phyloP scores from a whole-genome alignment of 1,140 invertebrate species.

The Centruroides sculpturatus region DNA sequence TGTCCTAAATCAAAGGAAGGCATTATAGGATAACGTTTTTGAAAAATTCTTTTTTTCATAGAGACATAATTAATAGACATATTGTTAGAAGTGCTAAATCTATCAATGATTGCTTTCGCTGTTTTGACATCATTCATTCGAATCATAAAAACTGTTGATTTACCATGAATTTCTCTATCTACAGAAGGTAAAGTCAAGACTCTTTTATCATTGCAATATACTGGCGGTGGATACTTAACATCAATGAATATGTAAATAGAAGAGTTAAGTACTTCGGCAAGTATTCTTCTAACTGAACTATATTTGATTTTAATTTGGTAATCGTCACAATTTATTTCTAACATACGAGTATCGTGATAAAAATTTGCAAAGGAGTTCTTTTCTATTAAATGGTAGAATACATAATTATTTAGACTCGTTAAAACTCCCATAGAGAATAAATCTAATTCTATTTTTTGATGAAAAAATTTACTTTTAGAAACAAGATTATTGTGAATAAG shows the following conservation, averaged over 20 bases:
- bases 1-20: not conserved
- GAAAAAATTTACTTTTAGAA: too few species aligned
- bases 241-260: conserved; percentile 9
- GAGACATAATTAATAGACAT: conserved; percentile 3
- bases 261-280: not conserved
- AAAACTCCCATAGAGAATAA: too few species aligned
- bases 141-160: conserved; percentile 2
- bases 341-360: conserved; percentile 3
- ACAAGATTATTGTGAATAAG: too few species aligned
- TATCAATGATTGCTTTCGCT: conserved; percentile 2
- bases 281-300: conserved; percentile 6
- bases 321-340: not conserved
- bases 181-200: not conserved
- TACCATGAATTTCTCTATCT: not conserved
- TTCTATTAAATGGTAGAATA: too few species aligned
- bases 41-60: not conserved
- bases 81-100: conserved; percentile 1
- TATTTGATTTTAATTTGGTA: not conserved
- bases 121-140: not conserved
- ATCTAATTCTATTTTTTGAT: too few species aligned
- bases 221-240: conserved; percentile 4
- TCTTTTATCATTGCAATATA: not conserved
- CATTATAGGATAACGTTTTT: not conserved
- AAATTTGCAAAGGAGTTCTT: not conserved
- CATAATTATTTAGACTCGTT: too few species aligned